phyloP scores from a whole-genome alignment of 2,113 vertebrate species.

The Tiliqua scincoides region DNA sequence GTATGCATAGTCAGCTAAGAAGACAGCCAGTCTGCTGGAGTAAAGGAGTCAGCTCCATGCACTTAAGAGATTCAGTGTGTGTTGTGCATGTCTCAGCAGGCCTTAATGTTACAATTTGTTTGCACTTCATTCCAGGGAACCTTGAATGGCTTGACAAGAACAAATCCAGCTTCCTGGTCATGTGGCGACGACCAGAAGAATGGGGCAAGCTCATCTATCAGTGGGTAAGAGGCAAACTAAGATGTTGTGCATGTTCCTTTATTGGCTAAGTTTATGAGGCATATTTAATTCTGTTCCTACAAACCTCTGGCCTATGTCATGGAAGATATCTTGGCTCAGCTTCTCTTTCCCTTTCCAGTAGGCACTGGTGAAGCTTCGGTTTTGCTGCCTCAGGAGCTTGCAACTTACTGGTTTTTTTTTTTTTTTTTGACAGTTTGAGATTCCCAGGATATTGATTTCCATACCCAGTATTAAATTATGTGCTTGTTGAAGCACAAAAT shows the following conservation, averaged over 20 bases:
- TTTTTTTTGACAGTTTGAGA: not conserved
- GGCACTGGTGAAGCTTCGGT: not conserved
- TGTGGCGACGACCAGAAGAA: slow-evolving; percentile 97
- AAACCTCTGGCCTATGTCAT: not conserved
- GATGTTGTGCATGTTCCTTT: rapidly evolving
- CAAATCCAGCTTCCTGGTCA: slow-evolving; percentile 95
- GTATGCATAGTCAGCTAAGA: rapidly evolving
- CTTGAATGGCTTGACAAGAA: slow-evolving; percentile 98
- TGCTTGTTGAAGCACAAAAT: not conserved
- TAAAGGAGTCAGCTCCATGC: rapidly evolving
- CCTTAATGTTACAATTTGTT: not conserved
- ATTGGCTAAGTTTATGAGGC: not conserved
- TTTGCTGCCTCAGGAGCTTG: not conserved
- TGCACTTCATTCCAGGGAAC: slow-evolving; percentile 81
- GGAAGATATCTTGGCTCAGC: not conserved
- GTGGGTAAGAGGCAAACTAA: slow-evolving; percentile 84
- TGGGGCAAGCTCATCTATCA: slow-evolving; percentile 98
- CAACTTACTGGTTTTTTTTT: not conserved
- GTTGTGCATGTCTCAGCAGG: not conserved
- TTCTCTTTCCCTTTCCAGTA: not conserved
- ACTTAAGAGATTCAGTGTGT: rapidly evolving
- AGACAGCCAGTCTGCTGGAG: rapidly evolving
- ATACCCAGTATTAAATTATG: not conserved
- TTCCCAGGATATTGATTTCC: not conserved
- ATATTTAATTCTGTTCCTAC: not conserved